Percentiles rank a stretch among this genome's conserved stretches.
These are phyloP conservation scores for Hassar affinis DNA, from an alignment of 2,113 vertebrate species.

Conservation along the genomic window DNA sequence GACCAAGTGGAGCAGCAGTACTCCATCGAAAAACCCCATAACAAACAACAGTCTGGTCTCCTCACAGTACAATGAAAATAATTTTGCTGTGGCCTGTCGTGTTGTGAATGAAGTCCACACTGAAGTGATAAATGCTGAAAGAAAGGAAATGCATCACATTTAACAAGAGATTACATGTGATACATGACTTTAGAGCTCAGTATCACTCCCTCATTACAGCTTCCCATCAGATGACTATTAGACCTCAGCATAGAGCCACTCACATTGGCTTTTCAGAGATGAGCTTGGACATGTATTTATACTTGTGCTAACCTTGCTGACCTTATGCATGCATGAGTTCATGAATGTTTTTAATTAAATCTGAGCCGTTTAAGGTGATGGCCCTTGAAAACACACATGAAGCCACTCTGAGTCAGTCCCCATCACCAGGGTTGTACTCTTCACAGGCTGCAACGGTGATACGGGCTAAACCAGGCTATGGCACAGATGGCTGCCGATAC, in stretches of 20 bases:
- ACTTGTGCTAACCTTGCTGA: conserved; percentile 19
- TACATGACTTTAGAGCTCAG: not conserved
- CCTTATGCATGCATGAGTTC: not conserved
- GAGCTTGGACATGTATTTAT: not conserved
- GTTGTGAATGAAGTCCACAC: conserved; percentile 9
- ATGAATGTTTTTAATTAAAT: not conserved
- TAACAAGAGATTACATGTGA: not conserved
- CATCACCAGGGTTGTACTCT: not conserved
- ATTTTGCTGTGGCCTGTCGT: conserved; percentile 10
- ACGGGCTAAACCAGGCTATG: conserved; percentile 7
- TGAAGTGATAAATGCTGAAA: conserved; percentile 15
- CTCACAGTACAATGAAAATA: conserved; percentile 21
- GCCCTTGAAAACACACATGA: not conserved
- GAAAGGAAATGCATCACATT: conserved; percentile 18
- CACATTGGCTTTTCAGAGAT: not conserved
- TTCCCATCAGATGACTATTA: not conserved
- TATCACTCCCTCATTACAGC: not conserved
- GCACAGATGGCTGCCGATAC: conserved; percentile 32
- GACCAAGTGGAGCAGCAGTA: conserved; percentile 8
- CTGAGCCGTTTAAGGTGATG: not conserved
- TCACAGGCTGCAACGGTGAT: conserved; percentile 10
- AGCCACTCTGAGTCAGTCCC: not conserved
- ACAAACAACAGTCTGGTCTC: conserved; percentile 37
- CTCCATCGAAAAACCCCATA: conserved; percentile 21
- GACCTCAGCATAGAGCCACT: conserved; percentile 2